A percentile compares a stretch with the other conserved stretches of the same genome.
These are phyloP conservation scores for Podarcis muralis DNA, from an alignment of 2,113 vertebrate species.

Conservation along the genomic window DNA sequence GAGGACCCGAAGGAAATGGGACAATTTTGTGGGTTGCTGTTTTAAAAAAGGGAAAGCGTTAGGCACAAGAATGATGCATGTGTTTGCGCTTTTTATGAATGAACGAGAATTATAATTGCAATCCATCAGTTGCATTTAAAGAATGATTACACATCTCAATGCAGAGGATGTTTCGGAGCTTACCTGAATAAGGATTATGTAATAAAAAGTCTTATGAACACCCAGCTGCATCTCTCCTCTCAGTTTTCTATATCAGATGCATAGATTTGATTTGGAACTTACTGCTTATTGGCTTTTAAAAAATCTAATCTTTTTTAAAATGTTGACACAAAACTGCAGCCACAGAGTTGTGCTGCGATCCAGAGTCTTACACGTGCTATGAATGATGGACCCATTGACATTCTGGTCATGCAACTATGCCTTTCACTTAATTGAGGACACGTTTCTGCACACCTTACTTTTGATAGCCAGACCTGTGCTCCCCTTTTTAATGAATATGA, in stretches of 20 bases:
- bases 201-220: neutral
- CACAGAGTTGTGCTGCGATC: neutral
- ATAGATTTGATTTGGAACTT: neutral
- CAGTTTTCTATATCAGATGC: neutral
- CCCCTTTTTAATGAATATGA: neutral
- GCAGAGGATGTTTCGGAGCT: neutral
- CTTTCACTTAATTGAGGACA: slow-evolving; percentile 2
- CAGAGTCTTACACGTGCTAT: neutral
- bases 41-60: neutral
- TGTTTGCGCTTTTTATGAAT: neutral
- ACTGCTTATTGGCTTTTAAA: neutral
- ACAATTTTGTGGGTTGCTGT: neutral
- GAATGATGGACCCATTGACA: neutral
- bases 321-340: neutral
- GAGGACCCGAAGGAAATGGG: too few relatives aligned
- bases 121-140: neutral
- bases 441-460: neutral
- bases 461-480: neutral
- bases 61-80: neutral
- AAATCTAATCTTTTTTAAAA: neutral
- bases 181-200: neutral
- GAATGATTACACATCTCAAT: neutral
- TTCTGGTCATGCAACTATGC: neutral
- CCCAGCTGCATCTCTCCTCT: neutral
- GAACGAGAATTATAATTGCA: neutral